A percentile compares a stretch with the other conserved stretches of the same genome.
These are phyloP conservation scores for Tragelaphus buxtoni DNA, from an alignment of 2,113 vertebrate species.

Conservation along the genomic window DNA sequence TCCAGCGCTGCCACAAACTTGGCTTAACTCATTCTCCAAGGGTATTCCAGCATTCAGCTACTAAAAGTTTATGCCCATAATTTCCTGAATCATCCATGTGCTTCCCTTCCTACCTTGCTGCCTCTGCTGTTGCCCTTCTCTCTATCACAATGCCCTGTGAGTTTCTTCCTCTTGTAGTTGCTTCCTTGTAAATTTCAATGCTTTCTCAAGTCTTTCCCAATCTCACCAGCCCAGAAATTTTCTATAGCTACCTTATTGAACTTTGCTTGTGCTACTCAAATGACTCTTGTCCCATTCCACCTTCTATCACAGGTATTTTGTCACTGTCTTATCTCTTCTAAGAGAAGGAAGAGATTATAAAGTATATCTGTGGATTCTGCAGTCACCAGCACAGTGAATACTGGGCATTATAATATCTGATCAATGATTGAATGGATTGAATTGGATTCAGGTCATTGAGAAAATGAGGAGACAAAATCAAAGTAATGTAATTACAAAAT, in stretches of 20 bases:
- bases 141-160: neutral
- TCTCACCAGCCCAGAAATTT: neutral
- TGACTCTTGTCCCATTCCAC: neutral
- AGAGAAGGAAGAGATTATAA: constrained; percentile 29
- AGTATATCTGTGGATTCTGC: neutral
- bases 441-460: constrained; percentile 42
- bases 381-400: neutral
- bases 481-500: constrained; percentile 39
- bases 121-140: neutral
- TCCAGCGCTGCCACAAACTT: neutral
- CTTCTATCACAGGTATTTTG: neutral
- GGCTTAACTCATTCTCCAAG: neutral
- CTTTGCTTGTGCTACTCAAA: neutral
- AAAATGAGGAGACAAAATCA: constrained; percentile 8
- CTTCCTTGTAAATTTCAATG: neutral
- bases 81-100: neutral
- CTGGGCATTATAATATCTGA: constrained; percentile 39
- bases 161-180: neutral
- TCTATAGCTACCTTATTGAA: neutral
- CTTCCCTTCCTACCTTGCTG: neutral
- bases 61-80: neutral
- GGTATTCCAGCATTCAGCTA: neutral
- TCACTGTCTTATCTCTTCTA: constrained; percentile 10
- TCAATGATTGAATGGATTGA: constrained; percentile 22
- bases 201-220: neutral